These are phyloP conservation scores for Mesopsocus fuscifrons DNA, from an alignment of 2,888 invertebrate genomes.

Conservation along the genomic window DNA sequence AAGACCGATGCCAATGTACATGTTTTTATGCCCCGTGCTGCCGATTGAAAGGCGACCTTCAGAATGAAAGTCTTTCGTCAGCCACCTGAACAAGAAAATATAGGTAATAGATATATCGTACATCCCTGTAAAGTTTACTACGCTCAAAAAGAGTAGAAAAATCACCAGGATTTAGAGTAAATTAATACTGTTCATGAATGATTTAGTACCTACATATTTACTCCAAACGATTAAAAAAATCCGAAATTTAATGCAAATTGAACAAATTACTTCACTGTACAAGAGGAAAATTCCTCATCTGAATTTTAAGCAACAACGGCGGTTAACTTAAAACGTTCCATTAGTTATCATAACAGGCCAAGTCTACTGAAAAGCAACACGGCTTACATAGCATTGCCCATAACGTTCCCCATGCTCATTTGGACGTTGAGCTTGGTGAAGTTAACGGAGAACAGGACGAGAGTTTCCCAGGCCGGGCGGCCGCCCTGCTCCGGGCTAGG, in stretches of 20 bases:
- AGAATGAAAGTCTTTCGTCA: slow-evolving; percentile 79
- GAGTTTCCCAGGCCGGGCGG: slow-evolving; percentile 80
- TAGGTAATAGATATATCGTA: no score
- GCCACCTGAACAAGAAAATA: slow-evolving; percentile 41
- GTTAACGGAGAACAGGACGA: slow-evolving; percentile 89
- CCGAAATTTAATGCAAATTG: no score
- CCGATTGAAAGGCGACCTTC: slow-evolving; percentile 85
- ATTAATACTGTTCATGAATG: not conserved
- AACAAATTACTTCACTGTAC: no score
- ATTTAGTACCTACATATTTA: not conserved
- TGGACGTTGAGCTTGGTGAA: slow-evolving; percentile 90
- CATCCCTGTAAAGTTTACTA: no score
- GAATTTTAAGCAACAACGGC: no score
- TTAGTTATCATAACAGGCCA: no score
- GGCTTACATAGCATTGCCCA: slow-evolving; percentile 87
- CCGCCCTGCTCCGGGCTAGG: slow-evolving; percentile 40
- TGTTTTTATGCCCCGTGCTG: slow-evolving; percentile 83
- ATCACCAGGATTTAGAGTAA: no score
- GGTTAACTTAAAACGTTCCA: no score
- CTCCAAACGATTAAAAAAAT: no score
- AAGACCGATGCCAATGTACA: slow-evolving; percentile 73
- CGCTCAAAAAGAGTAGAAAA: no score
- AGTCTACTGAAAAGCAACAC: no score
- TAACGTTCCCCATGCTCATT: slow-evolving; percentile 99
- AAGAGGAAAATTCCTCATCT: no score